Conservation (phyloP, 1,140 invertebrate genomes). For the Nasonia longicornis region DNA sequence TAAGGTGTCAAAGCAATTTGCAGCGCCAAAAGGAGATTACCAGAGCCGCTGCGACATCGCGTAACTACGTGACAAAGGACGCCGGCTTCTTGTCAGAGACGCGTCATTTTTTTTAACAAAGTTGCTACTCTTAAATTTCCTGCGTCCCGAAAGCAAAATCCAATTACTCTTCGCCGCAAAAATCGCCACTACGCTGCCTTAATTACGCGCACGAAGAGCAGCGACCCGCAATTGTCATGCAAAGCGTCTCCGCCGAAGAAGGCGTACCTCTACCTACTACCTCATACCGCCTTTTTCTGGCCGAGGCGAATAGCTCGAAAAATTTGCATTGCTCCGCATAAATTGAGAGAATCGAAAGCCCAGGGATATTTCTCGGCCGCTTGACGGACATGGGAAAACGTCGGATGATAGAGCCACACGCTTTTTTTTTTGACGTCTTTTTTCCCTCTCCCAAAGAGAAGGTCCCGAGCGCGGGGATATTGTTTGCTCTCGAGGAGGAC, state of each 20-base stretch:
- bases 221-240: conserved; percentile 6
- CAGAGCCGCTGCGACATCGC: not conserved
- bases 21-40: not conserved
- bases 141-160: not conserved
- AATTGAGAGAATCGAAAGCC: conserved; percentile 33
- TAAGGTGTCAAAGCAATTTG: conserved; percentile 35
- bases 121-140: not conserved
- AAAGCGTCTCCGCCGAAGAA: conserved; percentile 4
- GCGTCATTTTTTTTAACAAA: not conserved
- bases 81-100: not conserved
- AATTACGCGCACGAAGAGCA: not conserved
- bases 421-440: not conserved
- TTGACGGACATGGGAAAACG: conserved; percentile 26
- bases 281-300: not conserved
- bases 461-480: no score
- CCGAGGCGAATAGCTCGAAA: conserved; percentile 15
- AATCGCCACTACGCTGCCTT: not conserved
- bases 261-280: not conserved
- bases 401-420: conserved; percentile 5
- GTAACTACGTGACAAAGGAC: not conserved
- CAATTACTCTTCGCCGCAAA: not conserved
- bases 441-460: not conserved
- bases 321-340: conserved; percentile 35
- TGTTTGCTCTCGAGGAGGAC: no score
- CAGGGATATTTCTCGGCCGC: not conserved